Evolutionary conservation across 23 tunicate species (phyloP), one percentile per base, ranked within the genome.

Genomic region (Styela plicata): DNA sequence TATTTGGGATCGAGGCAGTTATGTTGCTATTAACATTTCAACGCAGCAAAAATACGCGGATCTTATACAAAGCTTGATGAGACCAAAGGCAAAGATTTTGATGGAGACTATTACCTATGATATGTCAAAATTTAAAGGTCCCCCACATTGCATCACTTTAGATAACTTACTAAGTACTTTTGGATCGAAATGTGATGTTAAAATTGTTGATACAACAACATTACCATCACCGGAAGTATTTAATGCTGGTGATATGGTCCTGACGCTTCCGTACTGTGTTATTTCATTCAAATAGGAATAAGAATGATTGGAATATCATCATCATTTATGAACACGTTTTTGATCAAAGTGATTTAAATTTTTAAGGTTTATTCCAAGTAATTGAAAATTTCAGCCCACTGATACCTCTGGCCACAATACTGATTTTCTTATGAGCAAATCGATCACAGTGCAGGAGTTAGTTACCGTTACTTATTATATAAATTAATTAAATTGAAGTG

Each of bases 1-100:
- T 28, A 65, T 86, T 27, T 91, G 90, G 90, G 97, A 91, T 79
- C 68, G 91, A 33, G 97, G 79, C 0, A 34, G 87, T 2, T 78
- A 86, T n/a, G 87, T 70, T 22, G 90, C 97, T 1, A 79, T 91
- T 2, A 73, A 86, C 63, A 65, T 75, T 2, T 23, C 70, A 2
- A 29, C 74, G 19, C 78, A 81, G 71, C 23, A 30, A 2, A 52
- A 83, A 23, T 91, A 91, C 66, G 88, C 79, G 2, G 63, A 69
- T 22, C 13, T 73, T 2, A 82, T 91, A 73, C 30, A 20, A 19
- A 24, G 69, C 1, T 5, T 86, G 52, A 78, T 86, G 81, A 52
- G 37, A 2, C 63, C 85, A 21, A 17, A 78, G 36, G 71, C 83
- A 33, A 83, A 70, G 25, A 79, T 70, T 36, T 64, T 86, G 69